Conservation (phyloP, 2,113 vertebrate species). For the Cepphus grylle region DNA sequence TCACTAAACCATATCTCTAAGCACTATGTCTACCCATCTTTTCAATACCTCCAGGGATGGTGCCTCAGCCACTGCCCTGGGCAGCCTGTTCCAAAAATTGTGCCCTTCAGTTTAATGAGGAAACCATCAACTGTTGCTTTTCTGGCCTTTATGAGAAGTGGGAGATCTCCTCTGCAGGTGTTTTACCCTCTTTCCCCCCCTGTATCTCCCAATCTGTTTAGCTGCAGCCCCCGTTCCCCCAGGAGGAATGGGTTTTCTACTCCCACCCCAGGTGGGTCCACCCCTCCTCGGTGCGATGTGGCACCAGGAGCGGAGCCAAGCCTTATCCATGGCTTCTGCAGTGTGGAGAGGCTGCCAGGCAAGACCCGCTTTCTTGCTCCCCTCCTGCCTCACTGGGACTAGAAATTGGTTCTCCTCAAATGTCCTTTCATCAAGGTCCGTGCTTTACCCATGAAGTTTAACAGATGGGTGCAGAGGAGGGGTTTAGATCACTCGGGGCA, state of each 20-base stretch:
- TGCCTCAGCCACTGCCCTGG: too few species aligned
- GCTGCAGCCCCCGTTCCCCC: neutral
- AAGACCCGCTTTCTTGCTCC: neutral
- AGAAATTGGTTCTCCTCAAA: neutral
- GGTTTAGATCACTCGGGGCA: neutral
- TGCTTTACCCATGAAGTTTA: neutral
- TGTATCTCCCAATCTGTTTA: neutral
- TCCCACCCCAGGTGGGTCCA: neutral
- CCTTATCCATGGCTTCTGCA: neutral
- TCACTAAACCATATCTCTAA: too few species aligned
- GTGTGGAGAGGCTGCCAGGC: neutral
- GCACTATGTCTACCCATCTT: too few species aligned
- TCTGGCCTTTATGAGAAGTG: neutral
- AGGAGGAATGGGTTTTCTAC: neutral
- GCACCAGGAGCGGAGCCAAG: neutral
- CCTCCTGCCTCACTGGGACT: neutral
- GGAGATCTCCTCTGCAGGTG: neutral
- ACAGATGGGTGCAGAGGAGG: neutral
- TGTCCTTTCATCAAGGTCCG: accelerated
- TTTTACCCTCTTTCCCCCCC: neutral
- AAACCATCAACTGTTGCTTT: neutral
- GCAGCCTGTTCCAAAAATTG: too few species aligned
- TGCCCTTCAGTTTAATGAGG: neutral
- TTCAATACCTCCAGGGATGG: too few species aligned
- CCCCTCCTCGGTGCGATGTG: accelerated